Evolutionary conservation across 2,113 vertebrate genomes (phyloP), one percentile per base, ranked within the genome.

Genomic region (Heptranchias perlo): DNA sequence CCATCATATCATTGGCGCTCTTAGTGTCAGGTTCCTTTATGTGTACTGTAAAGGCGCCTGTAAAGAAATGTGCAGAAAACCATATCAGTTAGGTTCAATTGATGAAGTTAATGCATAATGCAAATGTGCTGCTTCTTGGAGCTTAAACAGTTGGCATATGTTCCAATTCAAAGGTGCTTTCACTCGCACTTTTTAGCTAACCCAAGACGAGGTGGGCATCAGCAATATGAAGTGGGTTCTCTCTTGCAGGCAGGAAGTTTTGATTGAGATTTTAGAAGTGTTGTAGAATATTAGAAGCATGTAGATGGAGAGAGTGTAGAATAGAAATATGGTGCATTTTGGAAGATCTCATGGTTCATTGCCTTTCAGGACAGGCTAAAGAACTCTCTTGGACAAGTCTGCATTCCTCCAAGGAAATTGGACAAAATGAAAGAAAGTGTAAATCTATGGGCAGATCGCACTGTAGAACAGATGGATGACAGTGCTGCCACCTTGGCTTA

Each of bases 151-250:
- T 47, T 84, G 39, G 39, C 39, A 4, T 31, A 54, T 31, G 10
- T 89, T 54, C 49, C 25, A 31, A 1, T 13, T 54, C 25, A 87
- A 8, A 52, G 25, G 8, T 89, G 25, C 7, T 31, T 89, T 54
- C 2, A 2, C 28, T 8, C 10, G 11, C 47, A 28, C 10, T 31
- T 54, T 25, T 10, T 31, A 89, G 25, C 6, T 13, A 28, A 89
- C 11, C 23, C 8, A 25, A 0, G 39, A 44, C 6, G 4, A 23
- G 39, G 16, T 0, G 39, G 1, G 13, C 3, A 44, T 0, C 0
- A 10, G 58, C 58, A 58, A 4, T 58, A 0, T 58, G 58, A 58
- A 58, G 18, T 0, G 21, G 39, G 67, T 31, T 21, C 78, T 82
- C 78, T 39, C 73, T 18, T 3, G 39, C n/a, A 21, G 14, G 39